Percentiles rank a stretch among this genome's conserved stretches.
phyloP scores from a whole-genome alignment of 1,140 invertebrate species.

The Subanguina moxae region DNA sequence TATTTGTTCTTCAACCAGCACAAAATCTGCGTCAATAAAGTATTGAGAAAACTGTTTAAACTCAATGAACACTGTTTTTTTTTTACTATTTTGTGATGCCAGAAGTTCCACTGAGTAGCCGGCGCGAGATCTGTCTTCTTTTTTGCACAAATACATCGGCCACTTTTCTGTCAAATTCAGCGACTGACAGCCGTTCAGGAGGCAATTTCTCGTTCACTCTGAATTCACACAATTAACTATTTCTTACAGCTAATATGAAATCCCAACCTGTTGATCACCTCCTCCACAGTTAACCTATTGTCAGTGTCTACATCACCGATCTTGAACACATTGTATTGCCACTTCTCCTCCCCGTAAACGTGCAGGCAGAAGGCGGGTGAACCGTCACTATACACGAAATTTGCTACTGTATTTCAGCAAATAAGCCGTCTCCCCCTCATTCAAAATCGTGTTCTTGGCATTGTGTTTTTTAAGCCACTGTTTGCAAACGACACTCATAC shows the following conservation, averaged over 20 bases:
- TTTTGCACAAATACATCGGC: background rate
- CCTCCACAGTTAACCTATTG: slow-evolving; percentile 49
- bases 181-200: background rate
- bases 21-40: too few species aligned
- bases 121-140: background rate
- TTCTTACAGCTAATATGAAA: too few species aligned
- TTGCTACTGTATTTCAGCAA: background rate
- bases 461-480: too few species aligned
- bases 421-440: too few species aligned
- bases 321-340: slow-evolving; percentile 59
- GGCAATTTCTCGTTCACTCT: slow-evolving; percentile 1
- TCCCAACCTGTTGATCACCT: slow-evolving; percentile 41
- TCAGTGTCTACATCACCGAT: slow-evolving; percentile 49
- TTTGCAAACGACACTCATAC: too few species aligned
- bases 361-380: slow-evolving; percentile 52
- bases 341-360: slow-evolving; percentile 34
- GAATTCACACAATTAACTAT: too few species aligned
- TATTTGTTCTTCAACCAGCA: too few species aligned
- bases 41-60: too few species aligned
- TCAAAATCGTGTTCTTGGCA: too few species aligned
- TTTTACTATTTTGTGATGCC: too few species aligned
- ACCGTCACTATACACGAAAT: slow-evolving; percentile 31
- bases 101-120: too few species aligned
- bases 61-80: too few species aligned
- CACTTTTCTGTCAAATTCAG: background rate